A percentile compares a stretch with the other conserved stretches of the same genome.
phyloP scores from a whole-genome alignment of 2,888 invertebrate genomes.

The Metalampra italica region DNA sequence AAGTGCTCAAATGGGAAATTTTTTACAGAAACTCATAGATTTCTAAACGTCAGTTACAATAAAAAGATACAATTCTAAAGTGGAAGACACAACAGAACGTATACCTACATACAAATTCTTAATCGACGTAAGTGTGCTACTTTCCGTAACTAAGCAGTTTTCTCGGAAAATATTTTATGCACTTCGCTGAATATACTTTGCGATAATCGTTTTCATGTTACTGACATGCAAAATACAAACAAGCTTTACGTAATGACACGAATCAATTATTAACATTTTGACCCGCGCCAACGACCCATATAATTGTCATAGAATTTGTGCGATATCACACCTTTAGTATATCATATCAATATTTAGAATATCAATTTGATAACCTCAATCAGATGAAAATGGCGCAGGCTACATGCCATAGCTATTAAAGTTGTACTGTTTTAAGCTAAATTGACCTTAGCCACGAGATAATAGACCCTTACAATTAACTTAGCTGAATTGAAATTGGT shows the following conservation, averaged over 20 bases:
- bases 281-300: no score
- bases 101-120: neutral
- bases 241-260: slow-evolving; percentile 21
- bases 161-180: slow-evolving; percentile 36
- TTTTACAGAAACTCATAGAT: no score
- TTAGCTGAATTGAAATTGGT: neutral
- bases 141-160: slow-evolving; percentile 19
- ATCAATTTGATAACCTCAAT: no score
- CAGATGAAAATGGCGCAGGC: no score
- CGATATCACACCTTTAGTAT: no score
- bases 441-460: neutral
- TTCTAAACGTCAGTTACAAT: no score
- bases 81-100: no score
- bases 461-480: neutral
- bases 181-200: slow-evolving; percentile 35
- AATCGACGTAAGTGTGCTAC: neutral
- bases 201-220: slow-evolving; percentile 34
- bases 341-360: no score
- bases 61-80: no score
- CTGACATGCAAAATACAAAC: slow-evolving; percentile 34
- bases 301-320: no score
- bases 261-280: slow-evolving; percentile 7
- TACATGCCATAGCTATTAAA: neutral
- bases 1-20: no score
- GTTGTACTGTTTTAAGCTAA: neutral